These are phyloP conservation scores for Thera britannica DNA, from an alignment of 2,888 invertebrate species.

Conservation along the genomic window DNA sequence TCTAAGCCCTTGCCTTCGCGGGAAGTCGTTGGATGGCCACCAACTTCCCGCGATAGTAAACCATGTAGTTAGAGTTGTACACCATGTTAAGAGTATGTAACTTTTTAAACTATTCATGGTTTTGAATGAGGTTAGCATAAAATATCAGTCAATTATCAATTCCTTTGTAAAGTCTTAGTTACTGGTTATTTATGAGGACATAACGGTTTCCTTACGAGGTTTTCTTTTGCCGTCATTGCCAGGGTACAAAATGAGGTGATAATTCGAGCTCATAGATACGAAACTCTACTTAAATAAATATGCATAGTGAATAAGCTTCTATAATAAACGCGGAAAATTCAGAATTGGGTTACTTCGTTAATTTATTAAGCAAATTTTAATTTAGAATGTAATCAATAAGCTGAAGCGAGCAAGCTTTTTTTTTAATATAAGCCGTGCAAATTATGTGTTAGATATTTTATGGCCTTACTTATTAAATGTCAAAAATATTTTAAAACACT, in stretches of 20 bases:
- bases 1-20: too few relatives aligned
- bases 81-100: too few relatives aligned
- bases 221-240: slow-evolving; percentile 10
- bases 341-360: neutral
- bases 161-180: neutral
- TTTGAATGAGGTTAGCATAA: neutral
- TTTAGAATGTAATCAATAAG: neutral
- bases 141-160: neutral
- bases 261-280: slow-evolving; percentile 25
- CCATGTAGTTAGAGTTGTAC: too few relatives aligned
- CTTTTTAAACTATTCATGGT: neutral
- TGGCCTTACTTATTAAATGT: too few relatives aligned
- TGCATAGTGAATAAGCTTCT: neutral
- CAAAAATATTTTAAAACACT: too few relatives aligned
- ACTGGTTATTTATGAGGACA: neutral
- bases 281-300: slow-evolving; percentile 10
- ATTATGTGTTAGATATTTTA: neutral
- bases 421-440: neutral
- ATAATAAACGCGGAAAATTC: neutral
- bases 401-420: neutral
- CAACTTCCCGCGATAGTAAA: too few relatives aligned
- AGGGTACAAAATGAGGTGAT: slow-evolving; percentile 5
- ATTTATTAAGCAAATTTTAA: neutral
- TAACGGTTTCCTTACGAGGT: slow-evolving; percentile 11
- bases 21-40: too few relatives aligned